Percentiles rank a stretch among this genome's conserved stretches.
phyloP scores from a whole-genome alignment of 2,888 invertebrate genomes.

The Pammene aurita region DNA sequence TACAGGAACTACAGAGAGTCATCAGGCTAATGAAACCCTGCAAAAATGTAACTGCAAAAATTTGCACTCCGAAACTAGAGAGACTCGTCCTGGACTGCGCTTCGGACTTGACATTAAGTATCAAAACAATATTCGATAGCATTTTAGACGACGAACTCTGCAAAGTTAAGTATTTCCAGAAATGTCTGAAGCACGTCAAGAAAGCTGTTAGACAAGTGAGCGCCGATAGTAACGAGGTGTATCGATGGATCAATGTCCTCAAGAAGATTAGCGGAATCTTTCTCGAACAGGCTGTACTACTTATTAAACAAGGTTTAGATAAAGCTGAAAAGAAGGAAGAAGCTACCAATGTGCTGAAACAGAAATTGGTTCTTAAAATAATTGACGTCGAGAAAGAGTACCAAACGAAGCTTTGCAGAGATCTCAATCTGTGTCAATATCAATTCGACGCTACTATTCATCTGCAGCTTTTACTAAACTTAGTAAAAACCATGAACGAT shows the following conservation, averaged over 20 bases:
- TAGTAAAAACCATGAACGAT: constrained; percentile 51
- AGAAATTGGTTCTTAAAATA: constrained; percentile 56
- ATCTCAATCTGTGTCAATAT: constrained; percentile 55
- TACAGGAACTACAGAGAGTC: constrained; percentile 51
- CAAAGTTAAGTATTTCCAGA: constrained; percentile 51
- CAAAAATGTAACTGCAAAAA: constrained; percentile 48
- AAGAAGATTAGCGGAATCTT: constrained; percentile 64
- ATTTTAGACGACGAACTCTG: constrained; percentile 49
- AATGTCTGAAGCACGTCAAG: constrained; percentile 51
- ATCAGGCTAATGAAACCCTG: constrained; percentile 55
- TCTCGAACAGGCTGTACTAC: constrained; percentile 54
- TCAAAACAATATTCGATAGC: constrained; percentile 54
- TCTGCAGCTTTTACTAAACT: constrained; percentile 53
- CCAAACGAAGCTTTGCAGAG: constrained; percentile 57
- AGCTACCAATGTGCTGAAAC: constrained; percentile 52
- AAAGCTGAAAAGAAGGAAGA: constrained; percentile 45
- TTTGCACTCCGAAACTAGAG: constrained; percentile 55
- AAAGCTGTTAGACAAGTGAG: constrained; percentile 53
- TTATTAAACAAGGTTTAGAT: constrained; percentile 49
- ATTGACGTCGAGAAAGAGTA: constrained; percentile 59
- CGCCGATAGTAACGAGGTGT: constrained; percentile 48
- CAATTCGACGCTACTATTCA: constrained; percentile 54
- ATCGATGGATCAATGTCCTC: constrained; percentile 59
- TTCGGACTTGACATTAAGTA: constrained; percentile 52
- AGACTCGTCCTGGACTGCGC: constrained; percentile 62